These are phyloP conservation scores for Halictus quadricinctus DNA, from an alignment of 2,888 invertebrate species.

Conservation along the genomic window DNA sequence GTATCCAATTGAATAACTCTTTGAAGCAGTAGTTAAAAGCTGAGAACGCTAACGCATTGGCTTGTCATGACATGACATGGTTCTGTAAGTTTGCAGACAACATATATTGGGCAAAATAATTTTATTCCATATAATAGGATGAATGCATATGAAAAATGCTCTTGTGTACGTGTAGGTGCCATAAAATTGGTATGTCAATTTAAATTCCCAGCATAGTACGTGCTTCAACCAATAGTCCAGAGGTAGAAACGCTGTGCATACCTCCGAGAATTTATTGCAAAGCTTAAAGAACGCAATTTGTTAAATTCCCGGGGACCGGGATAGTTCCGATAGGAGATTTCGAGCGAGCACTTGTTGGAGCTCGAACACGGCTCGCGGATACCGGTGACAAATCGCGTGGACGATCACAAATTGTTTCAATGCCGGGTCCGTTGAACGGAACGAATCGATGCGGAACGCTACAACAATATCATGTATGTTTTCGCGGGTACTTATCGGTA, in stretches of 20 bases:
- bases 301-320: neutral
- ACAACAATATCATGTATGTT: constrained; percentile 59
- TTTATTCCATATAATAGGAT: neutral
- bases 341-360: constrained; percentile 26
- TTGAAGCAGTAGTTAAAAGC: neutral
- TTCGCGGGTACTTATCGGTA: constrained; percentile 44
- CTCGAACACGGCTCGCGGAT: constrained; percentile 24
- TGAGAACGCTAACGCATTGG: neutral
- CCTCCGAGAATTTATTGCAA: neutral
- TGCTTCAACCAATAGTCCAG: neutral
- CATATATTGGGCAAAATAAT: neutral
- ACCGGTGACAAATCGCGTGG: constrained; percentile 49
- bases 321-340: constrained; percentile 22
- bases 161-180: neutral
- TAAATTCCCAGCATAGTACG: neutral
- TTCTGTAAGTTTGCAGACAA: neutral
- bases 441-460: constrained; percentile 57
- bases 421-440: neutral
- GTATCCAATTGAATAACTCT: too few species aligned
- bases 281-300: neutral
- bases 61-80: neutral
- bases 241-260: neutral
- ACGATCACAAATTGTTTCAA: constrained; percentile 46
- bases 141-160: neutral
- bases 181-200: neutral